Evolutionary conservation across 2,888 invertebrate species (phyloP), one percentile per base, ranked within the genome.

Genomic region (Acleris literana): DNA sequence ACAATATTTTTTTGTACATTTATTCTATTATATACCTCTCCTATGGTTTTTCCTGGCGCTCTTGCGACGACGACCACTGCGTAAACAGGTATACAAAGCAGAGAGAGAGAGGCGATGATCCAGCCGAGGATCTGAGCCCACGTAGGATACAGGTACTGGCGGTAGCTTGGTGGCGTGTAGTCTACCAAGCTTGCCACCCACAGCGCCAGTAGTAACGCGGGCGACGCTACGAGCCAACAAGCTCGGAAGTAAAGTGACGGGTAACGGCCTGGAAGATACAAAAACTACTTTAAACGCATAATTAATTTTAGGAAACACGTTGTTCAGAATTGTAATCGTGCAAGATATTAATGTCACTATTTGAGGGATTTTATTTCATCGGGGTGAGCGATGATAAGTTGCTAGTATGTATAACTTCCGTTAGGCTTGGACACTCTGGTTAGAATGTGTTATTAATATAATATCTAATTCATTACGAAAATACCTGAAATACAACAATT

Each of bases 61-160:
- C 94, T 93, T 63, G 95, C 79, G 59, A 97, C 87, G 62, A 95
- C 95, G 71, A 96, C 94, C 56, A 97, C 84, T 49, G 97, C 97
- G 82, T 96, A 96, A 60, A 95, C 94, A 11, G 98, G 98, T 82
- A 98, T 97, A 85, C 97, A 97, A 39, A 97, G 86, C 68, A 98
- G 93, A 0, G 97, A 97, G 48, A 96, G 87, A 13, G 96, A 95
- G 1, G 97, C 96, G 70, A 98, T 96, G 74, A 94, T 92, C 98
- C 98, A 98, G 52, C 98, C 98, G 60, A 98, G 90, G 17, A 94
- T 95, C 76, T 97, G 96, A 25, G 97, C 97, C 97, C 98, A 98
- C 65, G 92, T 88, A 0, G 98, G 98, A 84, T 97, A 98, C 64
- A 93, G 93, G 68, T 96, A 97, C 76, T 96, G 96, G 73, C 96